Percentiles rank a stretch among this genome's conserved stretches.
Evolutionary conservation across 2,888 invertebrate genomes (phyloP).

Genomic region (Ophion ellenae): DNA sequence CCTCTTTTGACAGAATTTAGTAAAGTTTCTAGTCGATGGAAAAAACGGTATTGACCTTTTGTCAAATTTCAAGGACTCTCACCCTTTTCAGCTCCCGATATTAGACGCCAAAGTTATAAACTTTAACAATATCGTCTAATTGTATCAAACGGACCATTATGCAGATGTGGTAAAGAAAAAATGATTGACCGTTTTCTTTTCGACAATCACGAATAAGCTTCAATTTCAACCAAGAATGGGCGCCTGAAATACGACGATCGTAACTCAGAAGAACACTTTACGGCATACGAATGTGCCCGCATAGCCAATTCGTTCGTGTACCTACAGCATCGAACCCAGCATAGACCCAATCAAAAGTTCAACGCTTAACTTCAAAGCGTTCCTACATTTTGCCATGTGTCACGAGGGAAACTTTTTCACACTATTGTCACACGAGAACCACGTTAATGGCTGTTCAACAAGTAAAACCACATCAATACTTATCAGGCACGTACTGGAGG

Average conservation of each 20-base stretch:
- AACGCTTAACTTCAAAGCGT: not conserved
- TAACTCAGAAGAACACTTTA: not conserved
- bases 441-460: not conserved
- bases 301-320: not conserved
- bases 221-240: not conserved
- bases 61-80: not conserved
- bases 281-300: not conserved
- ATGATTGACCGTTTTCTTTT: not conserved
- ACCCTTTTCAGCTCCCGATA: not conserved
- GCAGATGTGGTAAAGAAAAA: not conserved
- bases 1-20: too few species aligned
- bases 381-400: not conserved
- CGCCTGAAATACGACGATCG: not conserved
- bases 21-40: not conserved
- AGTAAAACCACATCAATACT: slow-evolving; percentile 13
- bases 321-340: not conserved
- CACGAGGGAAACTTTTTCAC: not conserved
- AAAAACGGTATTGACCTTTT: not conserved
- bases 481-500: slow-evolving; percentile 58
- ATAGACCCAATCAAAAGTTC: not conserved
- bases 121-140: not conserved
- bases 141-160: not conserved
- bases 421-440: not conserved
- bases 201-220: not conserved
- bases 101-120: not conserved